Base-by-base conservation (phyloP, 2,888 invertebrate genomes). In the Ceriagrion tenellum region DNA sequence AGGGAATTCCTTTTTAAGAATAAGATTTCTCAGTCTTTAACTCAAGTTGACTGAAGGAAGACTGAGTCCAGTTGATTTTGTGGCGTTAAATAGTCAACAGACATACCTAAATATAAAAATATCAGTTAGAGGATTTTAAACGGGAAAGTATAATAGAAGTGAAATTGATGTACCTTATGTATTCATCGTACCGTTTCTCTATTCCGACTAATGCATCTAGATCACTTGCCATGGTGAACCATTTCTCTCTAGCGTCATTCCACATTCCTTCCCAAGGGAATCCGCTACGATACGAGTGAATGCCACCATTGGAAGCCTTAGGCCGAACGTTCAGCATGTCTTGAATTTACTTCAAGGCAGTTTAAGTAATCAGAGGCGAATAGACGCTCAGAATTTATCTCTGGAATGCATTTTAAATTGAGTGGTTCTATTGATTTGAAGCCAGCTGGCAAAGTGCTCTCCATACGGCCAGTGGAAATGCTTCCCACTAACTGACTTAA, bases 361-460 rank as follows among this genome's bases (percentile, higher is more conserved):
- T 69, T 69, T 10, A 30, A 81, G 81, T 35, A 81, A 81, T 35
- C 30, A 30, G 26, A 16, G 35, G 81, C 26, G 81, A 81, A 81
- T 81, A 81, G 81, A 81, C 35, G 35, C 81, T 81, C 35, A 12
- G 30, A 35, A 81, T 30, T 81, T 81, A 35, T 35, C 35, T 35
- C 26, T 81, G 81, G 81, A 81, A 81, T 81, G 30, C 81, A n/a
- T 81, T 35, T 81, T 81, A 35, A 35, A 30, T 35, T 18, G 81
- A 81, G 81, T 81, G 81, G 69, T 81, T 35, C 18, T 35, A 35
- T 35, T 35, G 81, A 13, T 81, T 81, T 81, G 81, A 8, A 30
- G 13, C 81, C 81, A 35, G 35, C 30, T 81, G 81, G 81, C 35
- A 81, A 81, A 81, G 81, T 81, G 81, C 69, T 81, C 35, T 81